Conservation (phyloP, 2,113 vertebrate genomes). For the Pluvialis apricaria region DNA sequence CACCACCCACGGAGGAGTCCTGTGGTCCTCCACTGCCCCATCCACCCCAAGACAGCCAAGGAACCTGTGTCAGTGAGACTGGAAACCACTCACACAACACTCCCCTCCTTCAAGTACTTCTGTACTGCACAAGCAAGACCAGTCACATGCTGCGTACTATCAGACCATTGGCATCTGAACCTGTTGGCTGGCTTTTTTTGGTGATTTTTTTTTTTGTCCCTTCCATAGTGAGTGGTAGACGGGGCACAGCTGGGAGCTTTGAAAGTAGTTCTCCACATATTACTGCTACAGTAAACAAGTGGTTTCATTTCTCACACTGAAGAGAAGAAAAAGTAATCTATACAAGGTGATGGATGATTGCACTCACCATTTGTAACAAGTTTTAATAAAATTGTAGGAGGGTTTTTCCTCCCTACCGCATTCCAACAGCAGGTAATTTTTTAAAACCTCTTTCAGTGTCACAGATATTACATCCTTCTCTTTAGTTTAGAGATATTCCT, state of each 20-base stretch:
- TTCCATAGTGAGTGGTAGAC: neutral
- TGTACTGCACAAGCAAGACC: neutral
- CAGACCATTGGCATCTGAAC: neutral
- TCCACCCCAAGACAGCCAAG: fast-evolving
- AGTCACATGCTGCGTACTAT: fast-evolving
- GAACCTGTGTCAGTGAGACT: fast-evolving
- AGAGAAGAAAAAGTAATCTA: neutral
- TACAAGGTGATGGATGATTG: slow-evolving; percentile 15
- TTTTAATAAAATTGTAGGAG: slow-evolving; percentile 3
- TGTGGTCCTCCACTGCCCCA: neutral
- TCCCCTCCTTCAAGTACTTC: neutral
- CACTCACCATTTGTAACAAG: neutral
- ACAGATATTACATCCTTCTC: neutral
- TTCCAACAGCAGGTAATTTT: neutral
- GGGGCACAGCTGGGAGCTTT: neutral
- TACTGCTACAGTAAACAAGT: neutral
- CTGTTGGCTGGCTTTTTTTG: neutral
- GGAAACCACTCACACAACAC: neutral
- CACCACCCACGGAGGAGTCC: fast-evolving
- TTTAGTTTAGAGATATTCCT: neutral
- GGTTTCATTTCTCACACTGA: slow-evolving; percentile 2
- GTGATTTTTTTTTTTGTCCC: neutral
- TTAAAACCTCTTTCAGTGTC: neutral
- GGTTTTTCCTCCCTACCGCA: neutral
- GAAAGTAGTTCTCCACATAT: neutral